phyloP scores from a whole-genome alignment of 2,888 invertebrate genomes.

The Boloria euphrosyne region DNA sequence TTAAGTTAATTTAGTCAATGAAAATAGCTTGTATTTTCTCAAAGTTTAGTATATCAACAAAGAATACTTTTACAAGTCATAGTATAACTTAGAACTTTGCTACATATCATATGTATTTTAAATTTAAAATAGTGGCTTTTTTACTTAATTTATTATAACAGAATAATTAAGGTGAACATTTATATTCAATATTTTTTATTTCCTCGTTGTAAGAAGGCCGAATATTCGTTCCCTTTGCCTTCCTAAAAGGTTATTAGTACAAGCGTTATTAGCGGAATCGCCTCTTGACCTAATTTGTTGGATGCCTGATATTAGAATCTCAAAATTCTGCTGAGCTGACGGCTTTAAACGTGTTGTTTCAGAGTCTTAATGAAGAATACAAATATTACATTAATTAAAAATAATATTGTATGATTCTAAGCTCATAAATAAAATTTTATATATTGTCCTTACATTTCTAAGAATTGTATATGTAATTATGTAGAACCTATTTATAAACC shows the following conservation, averaged over 20 bases:
- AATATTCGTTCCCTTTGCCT: background rate
- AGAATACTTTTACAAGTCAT: too few relatives aligned
- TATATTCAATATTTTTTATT: background rate
- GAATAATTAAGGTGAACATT: too few relatives aligned
- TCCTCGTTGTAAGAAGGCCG: background rate
- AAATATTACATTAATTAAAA: constrained; percentile 6
- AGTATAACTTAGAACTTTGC: too few relatives aligned
- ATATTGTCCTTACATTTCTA: background rate
- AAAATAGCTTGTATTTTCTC: too few relatives aligned
- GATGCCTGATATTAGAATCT: constrained; percentile 18
- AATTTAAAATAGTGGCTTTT: too few relatives aligned
- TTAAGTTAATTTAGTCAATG: too few relatives aligned
- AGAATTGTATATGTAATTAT: too few relatives aligned
- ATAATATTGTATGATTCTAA: background rate
- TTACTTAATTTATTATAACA: too few relatives aligned
- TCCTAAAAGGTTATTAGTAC: constrained; percentile 12
- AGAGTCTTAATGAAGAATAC: constrained; percentile 13
- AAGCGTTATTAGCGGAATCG: constrained; percentile 17
- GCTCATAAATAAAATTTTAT: too few relatives aligned
- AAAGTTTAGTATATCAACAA: too few relatives aligned
- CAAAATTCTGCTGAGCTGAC: constrained; percentile 16
- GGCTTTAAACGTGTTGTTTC: constrained; percentile 14
- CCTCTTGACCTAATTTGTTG: constrained; percentile 20
- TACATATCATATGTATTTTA: too few relatives aligned
- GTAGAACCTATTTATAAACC: too few relatives aligned